Evolutionary conservation across 2,797 vertebrate species (phyloP).

Genomic region (Helostoma temminkii): DNA sequence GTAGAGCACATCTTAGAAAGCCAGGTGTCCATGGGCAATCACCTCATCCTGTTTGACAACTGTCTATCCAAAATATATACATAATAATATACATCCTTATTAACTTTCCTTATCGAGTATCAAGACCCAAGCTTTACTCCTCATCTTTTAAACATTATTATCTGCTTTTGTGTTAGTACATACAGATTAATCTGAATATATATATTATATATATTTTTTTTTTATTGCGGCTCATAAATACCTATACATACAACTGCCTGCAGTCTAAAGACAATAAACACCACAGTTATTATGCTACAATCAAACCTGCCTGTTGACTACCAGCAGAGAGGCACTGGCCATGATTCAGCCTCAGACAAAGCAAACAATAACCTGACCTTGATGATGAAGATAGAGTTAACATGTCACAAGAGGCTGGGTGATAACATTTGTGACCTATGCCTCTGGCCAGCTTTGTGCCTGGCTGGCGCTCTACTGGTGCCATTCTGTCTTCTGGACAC

Average conservation of each 20-base stretch:
- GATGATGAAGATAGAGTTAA: slow-evolving; percentile 79
- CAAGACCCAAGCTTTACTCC: slow-evolving; percentile 31
- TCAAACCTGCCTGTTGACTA: slow-evolving; percentile 67
- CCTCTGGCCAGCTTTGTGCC: slow-evolving; percentile 69
- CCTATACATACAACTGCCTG: slow-evolving; percentile 3
- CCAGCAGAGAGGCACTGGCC: slow-evolving; percentile 40
- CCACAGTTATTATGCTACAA: slow-evolving; percentile 33
- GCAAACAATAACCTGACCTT: slow-evolving; percentile 76
- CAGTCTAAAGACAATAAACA: slow-evolving; percentile 16
- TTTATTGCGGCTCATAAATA: no score
- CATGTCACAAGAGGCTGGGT: slow-evolving; percentile 65
- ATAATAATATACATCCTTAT: no score
- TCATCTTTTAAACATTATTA: slow-evolving; percentile 43
- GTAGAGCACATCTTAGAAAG: slow-evolving; percentile 13
- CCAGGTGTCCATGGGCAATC: slow-evolving; percentile 12
- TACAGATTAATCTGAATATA: slow-evolving; percentile 3
- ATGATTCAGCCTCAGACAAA: slow-evolving; percentile 79
- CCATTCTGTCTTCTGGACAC: slow-evolving; percentile 80
- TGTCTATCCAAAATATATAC: neutral
- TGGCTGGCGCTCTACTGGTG: slow-evolving; percentile 77
- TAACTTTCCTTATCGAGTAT: no score
- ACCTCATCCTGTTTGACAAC: slow-evolving; percentile 1
- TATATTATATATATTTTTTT: no score
- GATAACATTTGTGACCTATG: slow-evolving; percentile 81
- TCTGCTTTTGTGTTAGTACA: slow-evolving; percentile 15